Base-by-base conservation (phyloP, 1,140 invertebrate genomes). In the Sinella curviseta region DNA sequence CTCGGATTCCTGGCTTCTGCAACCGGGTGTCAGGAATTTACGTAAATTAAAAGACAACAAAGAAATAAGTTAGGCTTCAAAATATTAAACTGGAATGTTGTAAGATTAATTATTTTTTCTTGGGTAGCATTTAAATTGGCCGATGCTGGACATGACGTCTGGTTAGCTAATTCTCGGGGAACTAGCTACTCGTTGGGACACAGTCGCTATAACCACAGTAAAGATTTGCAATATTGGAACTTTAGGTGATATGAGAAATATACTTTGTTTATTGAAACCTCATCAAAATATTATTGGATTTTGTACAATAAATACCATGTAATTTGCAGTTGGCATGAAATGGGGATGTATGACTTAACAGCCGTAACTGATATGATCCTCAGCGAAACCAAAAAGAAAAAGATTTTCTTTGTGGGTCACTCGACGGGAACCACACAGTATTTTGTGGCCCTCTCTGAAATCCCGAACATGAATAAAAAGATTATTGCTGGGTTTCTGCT, bases 1-100 rank as follows among this genome's bases (percentile, higher is more conserved):
- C 78, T 91, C 92, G 0, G 89, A 90, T 0, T 90, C 90, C 82
- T 94, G 90, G 89, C 82, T 93, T 17, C 85, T 92, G 1, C 86
- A 89, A 91, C 33, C 91, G 91, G 14, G 85, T 88, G 28, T 91
- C 91, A 81, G 89, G 88, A 1, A 84, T 94, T 33, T 70, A 33
- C 3, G 65, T 70, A 31, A 30, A 30, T 4, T n/a, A 70, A 70
- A 30, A 70, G 12, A 17, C 4, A 17, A 16, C 31, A 31, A 31
- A n/a, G 12, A 70, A 12, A 14, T 70, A 12, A 31, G 31, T 33
- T 70, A 14, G 12, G 24, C 24, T 70, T 30, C 31, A 12, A 70
- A 8, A 8, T 12, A 31, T 17, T 12, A 70, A 30, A 30, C 8
- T 70, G 30, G 26, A 14, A 30, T 70, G 65, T 33, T 12, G n/a